Base-by-base conservation (phyloP, 2,113 vertebrate species). In the Brienomyrus brachyistius region DNA sequence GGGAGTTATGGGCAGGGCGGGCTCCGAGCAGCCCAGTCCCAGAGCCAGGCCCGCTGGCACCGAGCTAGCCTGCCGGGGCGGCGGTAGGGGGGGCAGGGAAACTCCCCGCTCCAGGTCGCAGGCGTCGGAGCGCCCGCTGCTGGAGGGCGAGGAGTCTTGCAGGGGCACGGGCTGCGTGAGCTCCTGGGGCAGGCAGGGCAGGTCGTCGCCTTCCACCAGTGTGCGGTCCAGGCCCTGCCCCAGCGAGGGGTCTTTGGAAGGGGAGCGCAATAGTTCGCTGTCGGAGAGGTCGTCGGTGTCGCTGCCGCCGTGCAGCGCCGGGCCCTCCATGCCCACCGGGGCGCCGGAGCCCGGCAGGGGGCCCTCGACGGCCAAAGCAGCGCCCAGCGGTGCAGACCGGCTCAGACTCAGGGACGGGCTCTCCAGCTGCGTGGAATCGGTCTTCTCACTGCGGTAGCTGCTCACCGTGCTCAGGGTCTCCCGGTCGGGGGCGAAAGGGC, bases 361-460 rank as follows among this genome's bases (percentile, higher is more conserved):
- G 17, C 85, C 92, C 77, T 88, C 10, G 1, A 83, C 83, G 40
- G 88, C 59, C 54, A 93, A 35, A 86, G 0, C 91, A 89, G 88
- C 92, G 83, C 88, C 92, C 87, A 91, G 88, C 40, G 91, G 88
- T 1, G 90, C 43, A 19, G 92, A 92, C 66, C 87, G 92, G 0
- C 93, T 90, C 56, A 94, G 93, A 90, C 96, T 96, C 0, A 96
- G 92, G 0, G 97, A 96, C 1, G 97, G 97, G 92, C 97, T 98
- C 92, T 98, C 97, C 91, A 98, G 93, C 92, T 97, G 97, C 5
- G 97, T 98, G 0, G 97, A 98, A 91, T 97, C 96, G 0, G 97
- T 98, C 90, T 97, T 97, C 93, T 98, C 97, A 8, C 97, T 98
- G 86, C 97, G 97, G 91, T 97, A 98, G 92, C 97, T 98, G 94